Base-by-base conservation (phyloP, 1,140 invertebrate species). In the Magallana angulata region DNA sequence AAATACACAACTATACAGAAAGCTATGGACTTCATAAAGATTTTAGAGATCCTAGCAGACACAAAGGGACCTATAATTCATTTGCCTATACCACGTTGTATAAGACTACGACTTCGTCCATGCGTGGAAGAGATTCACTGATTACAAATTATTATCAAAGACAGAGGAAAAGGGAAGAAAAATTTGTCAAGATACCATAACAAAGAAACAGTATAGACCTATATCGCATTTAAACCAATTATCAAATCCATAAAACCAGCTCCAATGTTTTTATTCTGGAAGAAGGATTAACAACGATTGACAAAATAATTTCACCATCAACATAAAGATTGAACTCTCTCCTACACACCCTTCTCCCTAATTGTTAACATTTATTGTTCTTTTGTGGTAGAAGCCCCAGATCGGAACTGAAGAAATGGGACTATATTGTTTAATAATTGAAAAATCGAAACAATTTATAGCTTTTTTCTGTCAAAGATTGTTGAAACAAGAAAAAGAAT, bases 371-470 rank as follows among this genome's bases (percentile, higher is more conserved):
- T 76, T 76, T 12, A 76, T 76, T 36, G 68, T 30, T 76, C 68
- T 24, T 76, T 76, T 76, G 36, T 76, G 24, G 68, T 76, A 30
- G 68, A 30, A 76, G 36, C 18, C 24, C 68, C 68, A 76, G 24
- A 76, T 76, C 68, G 24, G 18, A 76, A 76, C 68, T 76, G 24
- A 76, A 76, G 68, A 76, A 76, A 76, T 76, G 24, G 18, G 24
- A 76, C 68, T 76, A 11, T 30, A 76, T 76, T 76, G 68, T 76
- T 76, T 11, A 48, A 24, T 76, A 76, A 76, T 76, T 76, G 68
- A 76, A 76, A 76, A 76, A 76, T 76, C 68, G 68, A 76, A 76
- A 24, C 18, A 76, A 76, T 76, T 76, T 30, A 76, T 76, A 30
- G 68, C 68, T 76, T 76, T 76, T 64, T 48, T 76, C 9, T 36